Conservation (phyloP, 2,888 invertebrate genomes). For the Drosophila meridionalis region DNA sequence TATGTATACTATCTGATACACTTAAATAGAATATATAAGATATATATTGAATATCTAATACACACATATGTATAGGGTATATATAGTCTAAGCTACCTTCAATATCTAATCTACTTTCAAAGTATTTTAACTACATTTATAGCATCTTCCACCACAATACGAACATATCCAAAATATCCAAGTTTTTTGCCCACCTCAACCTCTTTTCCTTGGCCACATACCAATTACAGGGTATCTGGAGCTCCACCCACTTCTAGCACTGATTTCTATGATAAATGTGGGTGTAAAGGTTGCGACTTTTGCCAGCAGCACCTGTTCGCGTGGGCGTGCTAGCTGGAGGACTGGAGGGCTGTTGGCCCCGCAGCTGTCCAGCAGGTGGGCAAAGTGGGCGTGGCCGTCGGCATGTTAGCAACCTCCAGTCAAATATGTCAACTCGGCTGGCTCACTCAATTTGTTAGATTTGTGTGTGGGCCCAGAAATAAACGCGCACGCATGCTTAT, state of each 20-base stretch:
- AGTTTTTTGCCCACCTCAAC: fast-evolving
- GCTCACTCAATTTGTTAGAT: slow-evolving; percentile 66
- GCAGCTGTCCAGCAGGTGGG: neutral
- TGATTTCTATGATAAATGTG: slow-evolving; percentile 57
- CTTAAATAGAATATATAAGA: too few species aligned
- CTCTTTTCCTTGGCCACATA: fast-evolving
- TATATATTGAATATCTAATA: too few species aligned
- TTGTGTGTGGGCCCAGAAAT: slow-evolving; percentile 38
- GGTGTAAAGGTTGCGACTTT: slow-evolving; percentile 57
- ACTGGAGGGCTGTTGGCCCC: neutral
- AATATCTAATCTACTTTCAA: neutral
- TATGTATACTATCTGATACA: too few species aligned
- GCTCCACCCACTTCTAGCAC: neutral
- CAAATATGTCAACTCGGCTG: slow-evolving; percentile 62
- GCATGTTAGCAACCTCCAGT: slow-evolving; percentile 49
- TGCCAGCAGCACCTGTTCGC: slow-evolving; percentile 50
- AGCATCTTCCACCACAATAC: too few species aligned
- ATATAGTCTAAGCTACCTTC: neutral
- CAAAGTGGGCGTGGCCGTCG: slow-evolving; percentile 16
- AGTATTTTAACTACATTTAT: neutral
- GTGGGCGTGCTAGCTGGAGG: slow-evolving; percentile 33
- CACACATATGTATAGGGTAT: neutral
- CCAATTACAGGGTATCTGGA: slow-evolving; percentile 21
- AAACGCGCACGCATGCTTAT: slow-evolving; percentile 44
- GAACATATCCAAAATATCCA: too few species aligned